These are phyloP conservation scores for Melipona quadrifasciata DNA, from an alignment of 1,140 invertebrate species.

Conservation along the genomic window DNA sequence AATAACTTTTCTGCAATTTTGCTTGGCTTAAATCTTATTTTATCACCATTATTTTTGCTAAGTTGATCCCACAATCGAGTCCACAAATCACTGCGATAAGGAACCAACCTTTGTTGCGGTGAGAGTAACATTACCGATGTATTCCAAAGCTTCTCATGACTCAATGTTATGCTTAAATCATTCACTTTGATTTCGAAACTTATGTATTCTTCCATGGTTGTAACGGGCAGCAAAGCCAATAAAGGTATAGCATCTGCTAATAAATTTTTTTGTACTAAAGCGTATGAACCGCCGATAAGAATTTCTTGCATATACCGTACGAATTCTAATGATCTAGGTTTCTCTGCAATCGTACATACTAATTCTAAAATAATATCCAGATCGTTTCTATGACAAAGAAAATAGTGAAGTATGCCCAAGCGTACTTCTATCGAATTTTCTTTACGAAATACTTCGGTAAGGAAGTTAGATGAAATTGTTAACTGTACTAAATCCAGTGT, in stretches of 20 bases:
- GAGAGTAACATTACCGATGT: slow-evolving; percentile 91
- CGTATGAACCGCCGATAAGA: slow-evolving; percentile 87
- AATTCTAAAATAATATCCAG: slow-evolving; percentile 86
- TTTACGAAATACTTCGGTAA: slow-evolving; percentile 87
- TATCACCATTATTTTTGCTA: slow-evolving; percentile 82
- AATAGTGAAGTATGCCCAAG: slow-evolving; percentile 89
- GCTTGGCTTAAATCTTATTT: slow-evolving; percentile 85
- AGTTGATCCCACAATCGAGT: slow-evolving; percentile 90
- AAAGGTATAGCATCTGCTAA: slow-evolving; percentile 86
- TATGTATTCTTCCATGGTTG: slow-evolving; percentile 82
- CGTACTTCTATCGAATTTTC: slow-evolving; percentile 86
- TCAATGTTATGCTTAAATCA: slow-evolving; percentile 80
- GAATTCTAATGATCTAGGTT: slow-evolving; percentile 81
- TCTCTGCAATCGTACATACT: slow-evolving; percentile 80
- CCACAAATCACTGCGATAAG: slow-evolving; percentile 91
- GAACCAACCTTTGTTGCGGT: slow-evolving; percentile 89
- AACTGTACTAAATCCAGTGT: slow-evolving; percentile 88
- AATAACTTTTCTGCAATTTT: slow-evolving; percentile 89
- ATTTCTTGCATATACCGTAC: slow-evolving; percentile 89
- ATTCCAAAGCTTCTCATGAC: slow-evolving; percentile 89
- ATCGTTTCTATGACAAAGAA: slow-evolving; percentile 88
- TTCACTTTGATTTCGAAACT: slow-evolving; percentile 82
- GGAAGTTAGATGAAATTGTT: slow-evolving; percentile 84
- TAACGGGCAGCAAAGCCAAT: slow-evolving; percentile 87
- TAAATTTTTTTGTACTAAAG: slow-evolving; percentile 87